phyloP scores from a whole-genome alignment of 1,140 invertebrate genomes.

The Drosophila sucinea region DNA sequence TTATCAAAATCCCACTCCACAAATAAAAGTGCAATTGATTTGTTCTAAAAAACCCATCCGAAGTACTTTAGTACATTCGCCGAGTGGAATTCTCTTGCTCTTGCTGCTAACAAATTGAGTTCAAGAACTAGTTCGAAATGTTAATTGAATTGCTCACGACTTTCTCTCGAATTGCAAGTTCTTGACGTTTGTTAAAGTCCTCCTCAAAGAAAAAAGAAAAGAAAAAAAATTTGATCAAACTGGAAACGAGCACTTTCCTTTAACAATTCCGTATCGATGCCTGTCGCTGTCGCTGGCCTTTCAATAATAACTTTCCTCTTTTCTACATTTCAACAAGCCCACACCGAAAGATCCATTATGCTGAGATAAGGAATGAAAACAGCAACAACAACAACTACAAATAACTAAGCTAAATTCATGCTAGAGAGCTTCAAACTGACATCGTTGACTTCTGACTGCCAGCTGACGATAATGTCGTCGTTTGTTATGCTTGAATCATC shows the following conservation, averaged over 20 bases:
- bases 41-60: no score
- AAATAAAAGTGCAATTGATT: no score
- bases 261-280: slow-evolving; percentile 6
- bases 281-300: slow-evolving; percentile 37
- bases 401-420: slow-evolving; percentile 36
- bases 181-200: background rate
- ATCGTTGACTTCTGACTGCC: slow-evolving; percentile 64
- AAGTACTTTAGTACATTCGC: no score
- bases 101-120: background rate
- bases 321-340: slow-evolving; percentile 54
- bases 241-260: slow-evolving; percentile 2
- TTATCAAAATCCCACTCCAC: no score
- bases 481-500: slow-evolving; percentile 73
- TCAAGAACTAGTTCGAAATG: slow-evolving; percentile 3
- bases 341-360: slow-evolving; percentile 57
- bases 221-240: background rate
- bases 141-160: slow-evolving; percentile 9
- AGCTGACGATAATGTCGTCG: slow-evolving; percentile 75
- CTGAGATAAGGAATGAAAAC: slow-evolving; percentile 42
- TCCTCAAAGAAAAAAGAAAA: no score
- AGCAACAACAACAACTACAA: slow-evolving; percentile 29
- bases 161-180: slow-evolving; percentile 3
- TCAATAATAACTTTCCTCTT: slow-evolving; percentile 74
- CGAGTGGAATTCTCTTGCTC: no score
- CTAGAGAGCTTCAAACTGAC: slow-evolving; percentile 47